Percentiles rank a stretch among this genome's conserved stretches.
Evolutionary conservation across 2,113 vertebrate genomes (phyloP).

Genomic region (Lophius piscatorius): DNA sequence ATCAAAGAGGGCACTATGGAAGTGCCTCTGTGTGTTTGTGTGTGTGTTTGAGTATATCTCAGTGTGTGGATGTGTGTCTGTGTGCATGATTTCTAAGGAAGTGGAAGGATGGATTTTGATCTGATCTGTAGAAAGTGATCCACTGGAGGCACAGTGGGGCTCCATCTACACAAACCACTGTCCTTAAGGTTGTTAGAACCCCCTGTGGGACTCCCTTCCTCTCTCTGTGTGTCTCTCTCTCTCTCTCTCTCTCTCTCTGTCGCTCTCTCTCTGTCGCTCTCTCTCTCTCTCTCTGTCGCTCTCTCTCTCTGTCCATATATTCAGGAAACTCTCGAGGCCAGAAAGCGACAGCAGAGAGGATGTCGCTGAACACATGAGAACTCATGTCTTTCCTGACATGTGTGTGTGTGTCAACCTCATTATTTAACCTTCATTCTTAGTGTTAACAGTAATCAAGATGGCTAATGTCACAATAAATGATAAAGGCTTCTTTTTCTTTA

Average conservation of each 20-base stretch:
- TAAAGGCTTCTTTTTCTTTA: conserved; percentile 18
- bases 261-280: neutral
- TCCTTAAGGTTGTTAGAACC: conserved; percentile 68
- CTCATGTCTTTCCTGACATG: conserved; percentile 30
- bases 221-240: neutral
- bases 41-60: conserved; percentile 15
- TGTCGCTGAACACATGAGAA: conserved; percentile 57
- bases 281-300: neutral
- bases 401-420: conserved; percentile 6
- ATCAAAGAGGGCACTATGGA: conserved; percentile 72
- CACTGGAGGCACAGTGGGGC: conserved; percentile 58
- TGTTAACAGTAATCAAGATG: neutral
- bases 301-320: conserved; percentile 14
- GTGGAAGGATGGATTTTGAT: conserved; percentile 51
- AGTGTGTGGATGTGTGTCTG: conserved; percentile 25
- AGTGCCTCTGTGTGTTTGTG: conserved; percentile 28
- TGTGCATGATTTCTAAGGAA: conserved; percentile 48
- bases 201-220: conserved; percentile 56
- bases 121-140: conserved; percentile 54
- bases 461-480: conserved; percentile 13
- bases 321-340: conserved; percentile 52
- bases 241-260: neutral
- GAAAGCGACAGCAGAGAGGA: conserved; percentile 54
- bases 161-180: conserved; percentile 62
- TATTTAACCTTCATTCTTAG: neutral